Evolutionary conservation across 2,888 invertebrate genomes (phyloP).

Genomic region (Choreutis nemorana): DNA sequence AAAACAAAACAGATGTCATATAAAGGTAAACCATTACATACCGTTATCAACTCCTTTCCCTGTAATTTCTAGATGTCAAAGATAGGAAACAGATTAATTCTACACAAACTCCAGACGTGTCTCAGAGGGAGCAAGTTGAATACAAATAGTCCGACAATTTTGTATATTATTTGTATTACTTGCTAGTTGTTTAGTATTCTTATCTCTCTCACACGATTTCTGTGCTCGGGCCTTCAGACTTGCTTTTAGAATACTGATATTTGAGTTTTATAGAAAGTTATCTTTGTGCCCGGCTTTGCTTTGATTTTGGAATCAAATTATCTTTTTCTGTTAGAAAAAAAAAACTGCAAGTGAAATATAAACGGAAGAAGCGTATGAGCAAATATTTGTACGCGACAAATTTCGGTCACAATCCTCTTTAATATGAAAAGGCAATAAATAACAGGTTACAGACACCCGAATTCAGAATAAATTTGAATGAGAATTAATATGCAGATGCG

Average conservation of each 20-base stretch:
- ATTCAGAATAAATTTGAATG: constrained; percentile 1
- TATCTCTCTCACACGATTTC: constrained; percentile 48
- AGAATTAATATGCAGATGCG: constrained; percentile 19
- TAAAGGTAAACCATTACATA: too few relatives aligned
- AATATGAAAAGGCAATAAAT: too few relatives aligned
- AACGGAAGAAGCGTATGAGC: too few relatives aligned
- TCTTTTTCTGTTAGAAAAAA: too few relatives aligned
- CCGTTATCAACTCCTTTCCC: too few relatives aligned
- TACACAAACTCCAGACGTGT: constrained; percentile 28
- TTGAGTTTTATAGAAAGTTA: too few relatives aligned
- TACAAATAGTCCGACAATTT: constrained; percentile 35
- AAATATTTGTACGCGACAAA: too few relatives aligned
- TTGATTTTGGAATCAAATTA: too few relatives aligned
- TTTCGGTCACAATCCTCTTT: constrained; percentile 1
- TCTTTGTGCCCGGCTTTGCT: too few relatives aligned
- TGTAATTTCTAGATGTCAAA: constrained; percentile 1
- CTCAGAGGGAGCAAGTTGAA: constrained; percentile 33
- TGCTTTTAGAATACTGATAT: constrained; percentile 59
- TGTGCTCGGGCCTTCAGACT: constrained; percentile 40
- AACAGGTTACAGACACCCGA: background rate
- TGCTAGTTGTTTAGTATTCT: constrained; percentile 42
- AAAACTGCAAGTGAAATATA: too few relatives aligned
- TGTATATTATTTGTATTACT: too few relatives aligned
- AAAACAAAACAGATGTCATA: too few relatives aligned
- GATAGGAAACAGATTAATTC: constrained; percentile 18